Conservation (phyloP, 2,888 invertebrate species). For the Dione juno region DNA sequence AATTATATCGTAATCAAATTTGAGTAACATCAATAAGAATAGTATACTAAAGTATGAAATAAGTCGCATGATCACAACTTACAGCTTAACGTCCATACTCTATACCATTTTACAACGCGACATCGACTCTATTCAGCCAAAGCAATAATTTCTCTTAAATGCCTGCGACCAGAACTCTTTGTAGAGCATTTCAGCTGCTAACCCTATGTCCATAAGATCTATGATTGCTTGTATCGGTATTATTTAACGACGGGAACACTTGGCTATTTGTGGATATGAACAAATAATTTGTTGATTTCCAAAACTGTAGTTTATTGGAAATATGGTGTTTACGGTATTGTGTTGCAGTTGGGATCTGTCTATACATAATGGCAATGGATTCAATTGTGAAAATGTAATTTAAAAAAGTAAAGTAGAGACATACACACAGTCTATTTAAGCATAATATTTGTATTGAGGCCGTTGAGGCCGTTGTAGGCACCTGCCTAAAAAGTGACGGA, state of each 20-base stretch:
- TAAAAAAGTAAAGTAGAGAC: too few relatives aligned
- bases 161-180: constrained; percentile 21
- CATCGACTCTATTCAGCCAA: constrained; percentile 29
- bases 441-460: too few relatives aligned
- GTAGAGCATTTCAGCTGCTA: constrained; percentile 19
- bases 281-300: constrained; percentile 50
- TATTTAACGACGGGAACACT: constrained; percentile 50
- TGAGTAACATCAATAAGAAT: background rate
- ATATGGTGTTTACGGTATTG: constrained; percentile 1
- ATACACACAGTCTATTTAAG: too few relatives aligned
- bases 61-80: constrained; percentile 10
- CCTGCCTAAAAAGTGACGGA: too few relatives aligned
- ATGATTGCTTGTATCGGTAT: constrained; percentile 21
- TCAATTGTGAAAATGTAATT: too few relatives aligned
- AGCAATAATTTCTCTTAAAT: constrained; percentile 50
- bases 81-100: constrained; percentile 1
- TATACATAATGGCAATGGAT: background rate
- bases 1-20: background rate
- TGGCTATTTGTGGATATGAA: constrained; percentile 49
- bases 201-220: constrained; percentile 15
- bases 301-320: constrained; percentile 22
- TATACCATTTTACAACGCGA: constrained; percentile 14
- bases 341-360: background rate
- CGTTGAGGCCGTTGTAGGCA: too few relatives aligned
- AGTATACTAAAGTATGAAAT: constrained; percentile 9